phyloP scores from a whole-genome alignment of 2,888 invertebrate species.

The Taenaris catops region DNA sequence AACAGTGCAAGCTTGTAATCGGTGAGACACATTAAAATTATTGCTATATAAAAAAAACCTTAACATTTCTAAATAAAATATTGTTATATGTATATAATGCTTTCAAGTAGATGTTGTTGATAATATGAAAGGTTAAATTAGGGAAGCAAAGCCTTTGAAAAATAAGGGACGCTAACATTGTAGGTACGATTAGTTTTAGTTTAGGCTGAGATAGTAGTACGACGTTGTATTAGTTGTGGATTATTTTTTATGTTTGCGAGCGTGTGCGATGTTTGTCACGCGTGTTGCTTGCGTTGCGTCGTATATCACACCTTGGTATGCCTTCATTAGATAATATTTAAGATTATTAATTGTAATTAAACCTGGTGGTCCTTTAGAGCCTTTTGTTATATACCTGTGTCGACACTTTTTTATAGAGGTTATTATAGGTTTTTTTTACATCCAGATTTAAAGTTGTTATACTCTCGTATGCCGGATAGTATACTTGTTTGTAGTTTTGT shows the following conservation, averaged over 20 bases:
- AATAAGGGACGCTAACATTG: conserved; percentile 31
- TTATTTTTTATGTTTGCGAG: conserved; percentile 51
- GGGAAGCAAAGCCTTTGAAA: conserved; percentile 1
- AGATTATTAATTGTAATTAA: conserved; percentile 28
- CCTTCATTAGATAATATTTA: conserved; percentile 57
- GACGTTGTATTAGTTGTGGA: conserved; percentile 42
- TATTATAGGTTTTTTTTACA: conserved; percentile 15
- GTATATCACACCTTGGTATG: conserved; percentile 55
- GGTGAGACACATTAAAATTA: too few species aligned
- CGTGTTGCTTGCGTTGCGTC: conserved; percentile 52
- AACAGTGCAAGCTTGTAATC: too few species aligned
- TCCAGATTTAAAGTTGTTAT: conserved; percentile 20
- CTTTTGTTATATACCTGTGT: conserved; percentile 23
- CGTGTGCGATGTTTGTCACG: conserved; percentile 49
- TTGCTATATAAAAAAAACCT: too few species aligned
- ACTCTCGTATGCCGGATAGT: conserved; percentile 30
- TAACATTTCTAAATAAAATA: not conserved
- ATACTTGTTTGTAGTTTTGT: conserved; percentile 39
- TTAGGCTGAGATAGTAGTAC: conserved; percentile 61
- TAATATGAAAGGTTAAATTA: not conserved
- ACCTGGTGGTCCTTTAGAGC: conserved; percentile 31
- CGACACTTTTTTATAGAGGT: conserved; percentile 22
- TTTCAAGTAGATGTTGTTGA: conserved; percentile 32
- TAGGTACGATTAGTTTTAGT: conserved; percentile 60
- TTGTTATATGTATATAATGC: conserved; percentile 74